A percentile compares a stretch with the other conserved stretches of the same genome.
These are phyloP conservation scores for Siniperca obscura DNA, from an alignment of 2,797 vertebrate genomes.

Conservation along the genomic window DNA sequence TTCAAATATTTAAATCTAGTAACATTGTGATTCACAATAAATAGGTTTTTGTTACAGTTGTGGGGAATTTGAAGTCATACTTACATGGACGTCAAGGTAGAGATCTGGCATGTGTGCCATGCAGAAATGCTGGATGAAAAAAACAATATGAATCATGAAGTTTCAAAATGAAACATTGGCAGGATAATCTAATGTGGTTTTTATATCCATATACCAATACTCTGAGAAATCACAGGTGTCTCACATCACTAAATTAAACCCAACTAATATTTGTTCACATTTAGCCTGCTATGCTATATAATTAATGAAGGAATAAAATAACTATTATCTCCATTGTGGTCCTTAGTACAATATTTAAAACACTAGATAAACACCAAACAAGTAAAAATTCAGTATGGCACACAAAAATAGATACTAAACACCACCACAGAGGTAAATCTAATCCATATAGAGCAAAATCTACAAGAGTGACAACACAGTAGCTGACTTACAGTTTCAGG, in stretches of 20 bases:
- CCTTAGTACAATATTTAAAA: not conserved
- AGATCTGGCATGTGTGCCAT: slow-evolving; percentile 75
- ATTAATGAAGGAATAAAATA: not conserved
- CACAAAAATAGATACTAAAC: not conserved
- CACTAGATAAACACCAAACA: not conserved
- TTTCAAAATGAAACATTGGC: not conserved
- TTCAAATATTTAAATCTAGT: not conserved
- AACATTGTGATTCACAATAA: not conserved
- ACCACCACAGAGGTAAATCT: not conserved
- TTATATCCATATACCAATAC: not conserved
- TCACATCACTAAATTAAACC: not conserved
- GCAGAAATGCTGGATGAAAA: slow-evolving; percentile 63
- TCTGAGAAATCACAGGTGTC: not conserved
- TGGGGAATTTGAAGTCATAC: slow-evolving; percentile 42
- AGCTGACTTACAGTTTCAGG: slow-evolving; percentile 69
- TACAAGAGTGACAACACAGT: not conserved
- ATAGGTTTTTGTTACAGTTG: not conserved
- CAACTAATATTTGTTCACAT: not conserved
- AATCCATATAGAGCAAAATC: not conserved
- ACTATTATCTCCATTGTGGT: not conserved
- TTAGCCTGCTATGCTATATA: too few relatives aligned
- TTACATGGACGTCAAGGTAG: slow-evolving; percentile 78
- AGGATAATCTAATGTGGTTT: not conserved
- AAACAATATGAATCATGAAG: not conserved
- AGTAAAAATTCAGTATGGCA: not conserved